Conservation (phyloP, 2,113 vertebrate genomes). For the Dinomys branickii region DNA sequence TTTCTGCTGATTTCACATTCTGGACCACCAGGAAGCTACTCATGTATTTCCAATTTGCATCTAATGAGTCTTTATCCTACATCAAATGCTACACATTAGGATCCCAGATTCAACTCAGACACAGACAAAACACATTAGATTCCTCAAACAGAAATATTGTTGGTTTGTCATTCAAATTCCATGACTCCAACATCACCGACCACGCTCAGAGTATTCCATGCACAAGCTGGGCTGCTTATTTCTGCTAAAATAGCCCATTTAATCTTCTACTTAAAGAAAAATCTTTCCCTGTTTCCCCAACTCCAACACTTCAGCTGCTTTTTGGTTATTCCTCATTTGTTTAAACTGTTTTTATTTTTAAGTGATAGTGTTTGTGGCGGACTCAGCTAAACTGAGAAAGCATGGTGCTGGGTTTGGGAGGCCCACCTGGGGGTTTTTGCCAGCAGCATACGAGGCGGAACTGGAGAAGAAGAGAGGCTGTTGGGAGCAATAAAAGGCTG, state of each 20-base stretch:
- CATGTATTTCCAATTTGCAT: neutral
- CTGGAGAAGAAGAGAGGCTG: too few relatives aligned
- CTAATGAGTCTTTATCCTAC: neutral
- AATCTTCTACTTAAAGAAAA: neutral
- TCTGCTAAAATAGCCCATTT: neutral
- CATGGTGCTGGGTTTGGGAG: too few relatives aligned
- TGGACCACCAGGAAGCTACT: neutral
- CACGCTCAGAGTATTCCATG: neutral
- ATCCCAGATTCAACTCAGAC: neutral
- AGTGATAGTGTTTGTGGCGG: too few relatives aligned
- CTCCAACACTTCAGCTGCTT: neutral
- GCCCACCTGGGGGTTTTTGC: too few relatives aligned
- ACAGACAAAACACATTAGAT: neutral
- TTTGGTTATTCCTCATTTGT: neutral
- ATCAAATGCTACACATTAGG: neutral
- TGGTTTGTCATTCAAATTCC: neutral
- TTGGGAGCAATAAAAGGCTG: too few relatives aligned
- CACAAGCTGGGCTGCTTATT: neutral
- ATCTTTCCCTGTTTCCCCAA: neutral
- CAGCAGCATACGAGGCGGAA: too few relatives aligned
- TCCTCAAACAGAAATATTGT: neutral
- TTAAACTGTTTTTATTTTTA: neutral
- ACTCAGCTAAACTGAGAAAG: too few relatives aligned
- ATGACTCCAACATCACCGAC: rapidly evolving
- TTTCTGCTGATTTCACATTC: neutral